These are phyloP conservation scores for Magallana gigas DNA, from an alignment of 1,140 invertebrate genomes.

Conservation along the genomic window DNA sequence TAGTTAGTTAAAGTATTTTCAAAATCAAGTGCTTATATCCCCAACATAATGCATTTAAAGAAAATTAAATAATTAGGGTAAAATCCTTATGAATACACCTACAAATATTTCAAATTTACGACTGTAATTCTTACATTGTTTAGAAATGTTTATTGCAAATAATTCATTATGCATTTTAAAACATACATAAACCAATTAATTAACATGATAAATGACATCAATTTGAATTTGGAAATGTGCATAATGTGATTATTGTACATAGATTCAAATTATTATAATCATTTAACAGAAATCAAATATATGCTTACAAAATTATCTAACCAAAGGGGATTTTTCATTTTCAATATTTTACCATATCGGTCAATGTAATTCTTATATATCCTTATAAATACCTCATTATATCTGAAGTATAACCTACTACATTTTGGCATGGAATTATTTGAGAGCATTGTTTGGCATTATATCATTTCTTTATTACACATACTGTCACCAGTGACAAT, in stretches of 20 bases:
- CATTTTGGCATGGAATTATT: background rate
- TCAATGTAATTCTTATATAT: too few species aligned
- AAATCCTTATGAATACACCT: too few species aligned
- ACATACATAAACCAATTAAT: background rate
- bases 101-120: too few species aligned
- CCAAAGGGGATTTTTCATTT: too few species aligned
- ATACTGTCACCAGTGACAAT: background rate
- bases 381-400: too few species aligned
- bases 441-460: background rate
- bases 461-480: background rate
- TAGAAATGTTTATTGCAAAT: background rate
- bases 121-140: background rate
- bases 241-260: background rate
- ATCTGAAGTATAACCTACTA: background rate
- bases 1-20: too few species aligned
- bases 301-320: too few species aligned
- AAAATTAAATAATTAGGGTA: too few species aligned
- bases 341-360: too few species aligned
- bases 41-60: too few species aligned
- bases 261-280: background rate
- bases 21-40: too few species aligned
- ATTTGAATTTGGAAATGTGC: background rate
- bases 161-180: slow-evolving; percentile 3
- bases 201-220: background rate
- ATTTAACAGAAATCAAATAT: background rate